Conservation (phyloP, 2,797 vertebrate genomes). For the Otolemur crassicaudatus region DNA sequence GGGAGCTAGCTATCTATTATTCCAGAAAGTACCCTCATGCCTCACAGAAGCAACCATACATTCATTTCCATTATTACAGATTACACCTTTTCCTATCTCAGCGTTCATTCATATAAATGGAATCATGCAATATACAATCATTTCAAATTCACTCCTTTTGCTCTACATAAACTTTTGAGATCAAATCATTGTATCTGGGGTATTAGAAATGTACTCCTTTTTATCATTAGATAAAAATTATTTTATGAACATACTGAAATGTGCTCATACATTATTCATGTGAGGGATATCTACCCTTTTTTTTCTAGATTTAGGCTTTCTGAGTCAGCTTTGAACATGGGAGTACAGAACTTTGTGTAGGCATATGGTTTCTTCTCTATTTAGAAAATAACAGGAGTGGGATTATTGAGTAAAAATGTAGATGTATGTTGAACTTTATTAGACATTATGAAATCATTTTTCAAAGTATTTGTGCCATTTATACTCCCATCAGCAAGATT, state of each 20-base stretch:
- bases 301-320: not conserved
- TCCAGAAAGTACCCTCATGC: not conserved
- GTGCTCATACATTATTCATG: not conserved
- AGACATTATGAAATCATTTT: not conserved
- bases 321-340: not conserved
- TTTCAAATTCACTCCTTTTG: not conserved
- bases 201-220: not conserved
- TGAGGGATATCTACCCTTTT: not conserved
- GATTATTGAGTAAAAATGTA: not conserved
- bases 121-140: not conserved
- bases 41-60: not conserved
- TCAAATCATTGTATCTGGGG: not conserved
- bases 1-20: not conserved
- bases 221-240: not conserved
- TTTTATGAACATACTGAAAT: not conserved
- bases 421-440: not conserved
- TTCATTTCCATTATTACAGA: not conserved
- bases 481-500: not conserved
- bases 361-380: not conserved
- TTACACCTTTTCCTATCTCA: not conserved
- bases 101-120: not conserved
- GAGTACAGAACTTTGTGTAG: not conserved
- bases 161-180: not conserved
- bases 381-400: not conserved
- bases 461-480: not conserved